Percentiles rank a stretch among this genome's conserved stretches.
Evolutionary conservation across 2,797 vertebrate genomes (phyloP).

Genomic region (Periparus ater): DNA sequence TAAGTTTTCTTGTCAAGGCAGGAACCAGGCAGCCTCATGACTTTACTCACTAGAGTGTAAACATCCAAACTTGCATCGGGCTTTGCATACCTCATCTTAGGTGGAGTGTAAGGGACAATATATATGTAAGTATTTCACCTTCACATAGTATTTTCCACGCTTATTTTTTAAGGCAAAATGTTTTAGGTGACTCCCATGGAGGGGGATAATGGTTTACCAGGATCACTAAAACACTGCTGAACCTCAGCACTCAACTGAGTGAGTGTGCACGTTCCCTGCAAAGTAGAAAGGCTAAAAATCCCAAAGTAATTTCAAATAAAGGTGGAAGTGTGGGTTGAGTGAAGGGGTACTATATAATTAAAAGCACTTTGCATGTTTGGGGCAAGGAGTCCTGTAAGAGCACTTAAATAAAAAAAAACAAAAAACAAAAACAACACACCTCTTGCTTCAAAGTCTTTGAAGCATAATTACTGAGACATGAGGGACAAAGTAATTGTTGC

Average conservation of each 20-base stretch:
- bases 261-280: background rate
- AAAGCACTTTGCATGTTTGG: background rate
- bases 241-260: background rate
- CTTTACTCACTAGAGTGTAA: background rate
- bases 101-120: accelerated
- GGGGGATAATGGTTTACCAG: background rate
- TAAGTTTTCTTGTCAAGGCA: background rate
- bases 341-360: background rate
- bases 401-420: background rate
- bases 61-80: accelerated
- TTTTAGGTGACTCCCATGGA: background rate
- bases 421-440: background rate
- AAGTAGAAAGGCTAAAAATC: background rate
- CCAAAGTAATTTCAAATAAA: background rate
- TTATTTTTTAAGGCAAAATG: background rate
- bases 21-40: background rate
- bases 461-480: background rate
- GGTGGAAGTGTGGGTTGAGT: background rate
- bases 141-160: background rate
- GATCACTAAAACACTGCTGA: background rate
- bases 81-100: background rate
- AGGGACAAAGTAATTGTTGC: background rate
- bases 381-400: background rate
- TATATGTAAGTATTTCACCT: background rate
- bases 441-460: background rate